Evolutionary conservation across 2,888 invertebrate species (phyloP), one percentile per base, ranked within the genome.

Genomic region (Scaptodrosophila latifasciaeformis): DNA sequence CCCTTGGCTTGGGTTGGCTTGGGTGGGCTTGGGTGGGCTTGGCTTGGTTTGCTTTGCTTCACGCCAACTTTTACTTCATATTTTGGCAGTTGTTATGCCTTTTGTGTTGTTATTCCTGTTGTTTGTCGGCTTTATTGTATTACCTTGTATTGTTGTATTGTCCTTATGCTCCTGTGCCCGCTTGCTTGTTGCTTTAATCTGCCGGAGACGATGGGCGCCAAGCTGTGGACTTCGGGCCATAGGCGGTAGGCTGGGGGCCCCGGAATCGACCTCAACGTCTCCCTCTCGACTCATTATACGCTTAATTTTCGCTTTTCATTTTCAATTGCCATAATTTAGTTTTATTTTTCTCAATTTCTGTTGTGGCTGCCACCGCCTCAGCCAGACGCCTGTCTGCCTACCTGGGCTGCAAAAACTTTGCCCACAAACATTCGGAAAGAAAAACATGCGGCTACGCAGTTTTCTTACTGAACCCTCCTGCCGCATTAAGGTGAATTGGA

Each of bases 251-350:
- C 15, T n/a, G n/a, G n/a, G n/a, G n/a, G n/a, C n/a, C n/a, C n/a
- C n/a, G n/a, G n/a, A n/a, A 7, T 21, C 24, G 27, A 24, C 21
- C 10, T 1, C 42, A 19, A 30, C 17, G 34, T 43, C 61, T 18
- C 39, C 54, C 54, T 40, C 46, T 49, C 59, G 62, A 65, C 62
- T 79, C 70, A 69, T 83, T 78, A 70, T 79, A 63, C 63, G 71
- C 68, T 78, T 76, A 81, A 82, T 78, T 84, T 82, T 77, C 71
- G 71, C 70, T 72, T 83, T 81, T 80, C 70, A 70, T 81, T 83
- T 82, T 84, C 79, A 84, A 82, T 82, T 81, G 80, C 81, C 77
- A 70, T 75, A 81, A 80, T 75, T 78, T 75, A 72, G 68, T 75
- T 82, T 81, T 72, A 77, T 81, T 75, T 78, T 70, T 66, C 65